Conservation (phyloP, 2,888 invertebrate genomes). For the Brachynemurus nebulosus region DNA sequence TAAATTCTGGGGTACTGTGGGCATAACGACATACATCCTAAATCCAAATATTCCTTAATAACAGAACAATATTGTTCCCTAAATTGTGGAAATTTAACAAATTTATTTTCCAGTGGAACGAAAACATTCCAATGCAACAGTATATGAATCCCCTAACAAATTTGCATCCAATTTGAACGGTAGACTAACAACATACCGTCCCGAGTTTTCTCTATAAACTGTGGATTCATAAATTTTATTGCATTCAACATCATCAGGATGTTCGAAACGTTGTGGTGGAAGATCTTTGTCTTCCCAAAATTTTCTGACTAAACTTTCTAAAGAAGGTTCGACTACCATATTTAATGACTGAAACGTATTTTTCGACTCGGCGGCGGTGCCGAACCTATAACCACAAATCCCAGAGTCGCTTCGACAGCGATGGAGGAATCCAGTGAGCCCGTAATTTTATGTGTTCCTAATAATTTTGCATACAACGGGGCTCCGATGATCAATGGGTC, state of each 20-base stretch:
- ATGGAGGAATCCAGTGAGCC: not conserved
- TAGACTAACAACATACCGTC: not conserved
- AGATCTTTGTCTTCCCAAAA: not conserved
- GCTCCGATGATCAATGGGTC: too few species aligned
- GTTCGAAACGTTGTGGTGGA: slow-evolving; percentile 1
- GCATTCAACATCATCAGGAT: not conserved
- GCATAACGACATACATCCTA: not conserved
- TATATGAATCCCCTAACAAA: slow-evolving; percentile 1
- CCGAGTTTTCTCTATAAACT: not conserved
- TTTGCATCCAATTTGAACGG: not conserved
- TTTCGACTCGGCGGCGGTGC: not conserved
- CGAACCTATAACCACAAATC: slow-evolving; percentile 2
- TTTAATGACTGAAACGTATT: not conserved
- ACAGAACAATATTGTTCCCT: not conserved
- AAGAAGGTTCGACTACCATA: not conserved
- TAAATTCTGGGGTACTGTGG: too few species aligned
- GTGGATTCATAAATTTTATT: not conserved
- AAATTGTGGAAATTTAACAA: not conserved
- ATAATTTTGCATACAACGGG: too few species aligned
- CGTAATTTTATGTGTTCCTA: not conserved
- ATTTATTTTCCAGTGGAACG: slow-evolving; percentile 1
- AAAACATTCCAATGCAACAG: not conserved
- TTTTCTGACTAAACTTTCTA: not conserved
- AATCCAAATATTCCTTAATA: not conserved
- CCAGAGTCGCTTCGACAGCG: not conserved